Evolutionary conservation across 1,140 invertebrate genomes (phyloP).

Genomic region (Solen grandis): DNA sequence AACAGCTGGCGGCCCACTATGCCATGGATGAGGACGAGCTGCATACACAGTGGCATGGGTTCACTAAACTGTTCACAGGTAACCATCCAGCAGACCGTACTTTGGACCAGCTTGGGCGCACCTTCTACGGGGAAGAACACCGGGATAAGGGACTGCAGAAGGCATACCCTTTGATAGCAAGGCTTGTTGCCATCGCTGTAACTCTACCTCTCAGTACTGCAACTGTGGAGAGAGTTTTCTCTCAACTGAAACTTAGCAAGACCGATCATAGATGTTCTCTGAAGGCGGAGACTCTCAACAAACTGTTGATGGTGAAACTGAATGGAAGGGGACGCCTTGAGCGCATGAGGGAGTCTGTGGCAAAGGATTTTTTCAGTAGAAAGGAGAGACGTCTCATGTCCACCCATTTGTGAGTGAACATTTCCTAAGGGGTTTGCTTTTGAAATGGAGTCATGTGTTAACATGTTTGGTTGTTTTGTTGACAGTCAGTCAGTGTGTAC

Average conservation of each 20-base stretch:
- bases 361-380: neutral
- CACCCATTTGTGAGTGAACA: no score
- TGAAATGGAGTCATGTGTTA: no score
- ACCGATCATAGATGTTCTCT: conserved; percentile 5
- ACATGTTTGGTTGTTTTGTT: no score
- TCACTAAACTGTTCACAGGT: no score
- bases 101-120: no score
- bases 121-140: neutral
- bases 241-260: neutral
- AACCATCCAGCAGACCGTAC: no score
- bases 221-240: conserved; percentile 1
- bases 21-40: no score
- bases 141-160: neutral
- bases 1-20: neutral
- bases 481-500: no score
- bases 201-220: conserved; percentile 13
- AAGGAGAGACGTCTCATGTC: conserved; percentile 2
- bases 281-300: neutral
- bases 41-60: no score
- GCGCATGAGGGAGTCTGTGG: neutral
- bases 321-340: neutral
- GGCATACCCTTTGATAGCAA: neutral
- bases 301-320: neutral
- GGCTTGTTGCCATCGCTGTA: neutral
- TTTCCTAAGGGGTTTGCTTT: no score